phyloP scores from a whole-genome alignment of 2,113 vertebrate species.

The Plecturocebus donacophilus region DNA sequence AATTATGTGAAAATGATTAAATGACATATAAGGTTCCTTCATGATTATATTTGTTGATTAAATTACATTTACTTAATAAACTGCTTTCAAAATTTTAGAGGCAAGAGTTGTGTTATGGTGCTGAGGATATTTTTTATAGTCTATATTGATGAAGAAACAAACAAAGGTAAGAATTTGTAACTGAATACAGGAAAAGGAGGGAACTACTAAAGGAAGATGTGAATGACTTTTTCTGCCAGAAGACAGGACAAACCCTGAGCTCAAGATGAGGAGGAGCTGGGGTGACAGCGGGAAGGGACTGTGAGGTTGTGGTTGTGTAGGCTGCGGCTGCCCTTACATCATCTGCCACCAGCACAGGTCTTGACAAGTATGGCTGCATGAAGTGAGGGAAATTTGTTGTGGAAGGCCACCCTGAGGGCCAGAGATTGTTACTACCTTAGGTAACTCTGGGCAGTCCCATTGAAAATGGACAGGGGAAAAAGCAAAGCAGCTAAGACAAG shows the following conservation, averaged over 20 bases:
- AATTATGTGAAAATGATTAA: neutral
- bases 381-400: neutral
- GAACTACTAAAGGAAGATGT: neutral
- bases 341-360: neutral
- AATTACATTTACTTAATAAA: neutral
- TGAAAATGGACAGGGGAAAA: neutral
- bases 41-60: neutral
- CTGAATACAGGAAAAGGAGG: neutral
- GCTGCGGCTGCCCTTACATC: neutral
- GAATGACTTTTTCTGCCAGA: neutral
- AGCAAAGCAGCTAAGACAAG: neutral
- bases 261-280: neutral
- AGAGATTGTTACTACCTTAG: neutral
- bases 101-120: neutral
- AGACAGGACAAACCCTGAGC: neutral
- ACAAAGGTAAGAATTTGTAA: neutral
- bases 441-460: fast-evolving
- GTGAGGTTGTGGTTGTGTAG: neutral
- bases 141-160: neutral
- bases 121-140: neutral
- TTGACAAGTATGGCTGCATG: neutral
- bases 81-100: neutral
- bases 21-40: neutral
- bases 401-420: neutral
- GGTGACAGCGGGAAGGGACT: neutral